phyloP scores from a whole-genome alignment of 92 coral and sea anemone genomes.

The Epizoanthus fatuus region DNA sequence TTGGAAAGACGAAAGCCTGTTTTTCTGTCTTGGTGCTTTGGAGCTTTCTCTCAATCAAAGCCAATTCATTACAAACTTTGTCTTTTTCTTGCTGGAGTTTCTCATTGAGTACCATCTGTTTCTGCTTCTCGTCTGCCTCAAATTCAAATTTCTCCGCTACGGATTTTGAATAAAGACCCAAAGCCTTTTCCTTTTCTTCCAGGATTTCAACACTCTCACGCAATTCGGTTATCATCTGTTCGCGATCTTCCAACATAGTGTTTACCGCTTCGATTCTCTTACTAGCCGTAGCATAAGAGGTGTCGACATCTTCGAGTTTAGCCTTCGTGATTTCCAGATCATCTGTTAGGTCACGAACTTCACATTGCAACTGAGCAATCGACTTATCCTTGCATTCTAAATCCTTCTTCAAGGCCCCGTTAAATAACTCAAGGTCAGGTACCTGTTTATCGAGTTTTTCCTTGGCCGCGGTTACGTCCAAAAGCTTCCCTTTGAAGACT shows the following conservation, averaged over 20 bases:
- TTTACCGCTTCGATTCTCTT: conserved; percentile 69
- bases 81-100: conserved; percentile 62
- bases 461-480: conserved; percentile 54
- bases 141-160: conserved; percentile 80
- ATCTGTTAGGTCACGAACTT: conserved; percentile 61
- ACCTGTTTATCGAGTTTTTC: conserved; percentile 76
- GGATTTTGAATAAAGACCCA: conserved; percentile 84
- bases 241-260: conserved; percentile 67
- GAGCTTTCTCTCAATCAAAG: conserved; percentile 68
- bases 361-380: conserved; percentile 51
- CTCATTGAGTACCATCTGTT: conserved; percentile 54
- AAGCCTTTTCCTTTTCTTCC: conserved; percentile 84
- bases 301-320: conserved; percentile 57
- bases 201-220: conserved; percentile 77
- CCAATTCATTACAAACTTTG: conserved; percentile 51
- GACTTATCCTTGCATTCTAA: conserved; percentile 64
- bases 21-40: conserved; percentile 14
- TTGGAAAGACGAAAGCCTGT: conserved; percentile 38
- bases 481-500: conserved; percentile 61
- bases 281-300: conserved; percentile 54
- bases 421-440: conserved; percentile 65
- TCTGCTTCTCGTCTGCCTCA: conserved; percentile 70
- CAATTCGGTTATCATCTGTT: conserved; percentile 70
- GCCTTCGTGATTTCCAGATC: conserved; percentile 56
- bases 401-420: conserved; percentile 74